These are phyloP conservation scores for Drosophila quadrilineata DNA, from an alignment of 1,140 invertebrate genomes.

Conservation along the genomic window DNA sequence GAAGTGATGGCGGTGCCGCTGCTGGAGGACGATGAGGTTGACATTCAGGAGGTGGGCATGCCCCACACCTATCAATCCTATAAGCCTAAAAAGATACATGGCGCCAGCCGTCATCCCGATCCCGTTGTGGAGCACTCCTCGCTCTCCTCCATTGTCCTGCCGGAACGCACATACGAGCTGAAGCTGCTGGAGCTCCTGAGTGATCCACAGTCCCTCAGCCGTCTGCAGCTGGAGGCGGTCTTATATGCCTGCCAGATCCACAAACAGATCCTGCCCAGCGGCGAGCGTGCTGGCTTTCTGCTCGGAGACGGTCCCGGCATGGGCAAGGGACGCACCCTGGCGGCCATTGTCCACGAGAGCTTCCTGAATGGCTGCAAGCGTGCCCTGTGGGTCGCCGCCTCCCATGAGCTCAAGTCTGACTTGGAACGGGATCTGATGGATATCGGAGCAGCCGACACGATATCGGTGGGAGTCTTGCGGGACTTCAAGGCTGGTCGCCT, in stretches of 20 bases:
- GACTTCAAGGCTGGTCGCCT: conserved; percentile 98
- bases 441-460: conserved; percentile 91
- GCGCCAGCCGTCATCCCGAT: conserved; percentile 97
- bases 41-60: conserved; percentile 97
- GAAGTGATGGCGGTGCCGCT: neutral
- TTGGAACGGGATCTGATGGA: conserved; percentile 97
- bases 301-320: conserved; percentile 99
- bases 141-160: conserved; percentile 96
- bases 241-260: conserved; percentile 98
- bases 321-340: conserved; percentile 98
- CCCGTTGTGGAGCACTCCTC: conserved; percentile 99
- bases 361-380: conserved; percentile 94
- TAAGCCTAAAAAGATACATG: conserved; percentile 94
- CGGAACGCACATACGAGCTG: conserved; percentile 94
- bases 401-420: conserved; percentile 98
- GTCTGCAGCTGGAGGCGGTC: conserved; percentile 97
- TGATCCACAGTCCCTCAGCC: conserved; percentile 92
- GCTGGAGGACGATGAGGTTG: conserved; percentile 89
- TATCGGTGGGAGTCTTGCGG: conserved; percentile 90
- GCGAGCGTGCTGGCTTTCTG: conserved; percentile 95
- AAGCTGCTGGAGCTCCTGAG: conserved; percentile 92
- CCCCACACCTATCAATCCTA: conserved; percentile 99
- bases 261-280: conserved; percentile 93
- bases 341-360: conserved; percentile 99
- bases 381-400: conserved; percentile 98